Base-by-base conservation (phyloP, 37 sponge, comb jelly and placozoan species). In the Aplysina aerophoba region DNA sequence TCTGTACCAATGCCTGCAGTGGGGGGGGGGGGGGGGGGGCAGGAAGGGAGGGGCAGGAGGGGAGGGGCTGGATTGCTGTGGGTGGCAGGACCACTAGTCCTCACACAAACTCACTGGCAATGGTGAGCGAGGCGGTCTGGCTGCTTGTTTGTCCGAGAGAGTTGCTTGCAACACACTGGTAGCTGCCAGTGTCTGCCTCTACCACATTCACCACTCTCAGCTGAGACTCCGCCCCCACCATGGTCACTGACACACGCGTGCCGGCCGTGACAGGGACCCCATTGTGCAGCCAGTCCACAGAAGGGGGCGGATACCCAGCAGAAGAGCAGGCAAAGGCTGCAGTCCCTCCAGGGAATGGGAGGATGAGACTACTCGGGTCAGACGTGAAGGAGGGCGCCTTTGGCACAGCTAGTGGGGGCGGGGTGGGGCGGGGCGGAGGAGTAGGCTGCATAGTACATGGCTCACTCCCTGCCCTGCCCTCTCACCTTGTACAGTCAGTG, bases 281-380 rank as follows among this genome's bases (percentile, higher is more conserved):
- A 62, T 73, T 55, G 27, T 61, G 66, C 6, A 39, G 30, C 93
- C 93, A 93, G 4, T 66, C 79, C 55, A 87, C 21, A 17, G 83
- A 59, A 13, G 93, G 93, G n/a, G 78, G 30, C 14, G 93, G 93
- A 31, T 84, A 61, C 5, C 90, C 93, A 69, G 77, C 60, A 27
- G 80, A 83, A 11, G 85, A 81, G 71, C 93, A 93, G 59, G 64
- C 39, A n/a, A 93, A 71, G 0, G 80, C 66, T 17, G 87, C 85
- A 8, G 55, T 11, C 21, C 34, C 59, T 35, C 90, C 90, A 25
- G 73, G 31, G 25, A 58, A 78, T 5, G 59, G 37, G 0, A 87
- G 50, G 17, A 83, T 80, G 0, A 84, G 12, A 61, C 65, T 69
- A 0, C 21, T 1, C 15, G 93, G 93, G 22, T 86, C 62, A 1